A percentile compares a stretch with the other conserved stretches of the same genome.
These are phyloP conservation scores for Leucosticte australis DNA, from an alignment of 2,113 vertebrate species.

Conservation along the genomic window DNA sequence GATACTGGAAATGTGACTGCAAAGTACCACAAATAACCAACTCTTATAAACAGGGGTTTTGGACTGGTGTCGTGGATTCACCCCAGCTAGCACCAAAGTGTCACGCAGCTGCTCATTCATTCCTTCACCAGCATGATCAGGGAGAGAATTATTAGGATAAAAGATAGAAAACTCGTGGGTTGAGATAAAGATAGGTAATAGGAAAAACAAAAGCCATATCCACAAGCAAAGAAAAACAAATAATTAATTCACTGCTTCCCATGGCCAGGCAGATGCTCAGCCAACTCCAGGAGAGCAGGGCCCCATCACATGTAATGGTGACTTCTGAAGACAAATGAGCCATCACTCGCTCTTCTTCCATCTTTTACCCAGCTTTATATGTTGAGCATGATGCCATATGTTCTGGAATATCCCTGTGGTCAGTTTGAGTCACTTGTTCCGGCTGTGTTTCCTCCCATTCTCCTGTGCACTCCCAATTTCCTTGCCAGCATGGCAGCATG, in stretches of 20 bases:
- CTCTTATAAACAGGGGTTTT: background rate
- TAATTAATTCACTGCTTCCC: background rate
- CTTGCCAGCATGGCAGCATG: rapidly evolving
- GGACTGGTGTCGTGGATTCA: background rate
- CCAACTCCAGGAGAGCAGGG: background rate
- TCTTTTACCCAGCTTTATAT: background rate
- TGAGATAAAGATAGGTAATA: background rate
- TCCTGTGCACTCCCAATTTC: background rate
- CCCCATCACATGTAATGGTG: rapidly evolving
- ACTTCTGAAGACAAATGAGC: background rate
- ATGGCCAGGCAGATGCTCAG: too few relatives aligned
- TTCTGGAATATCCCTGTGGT: background rate
- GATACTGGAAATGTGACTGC: background rate
- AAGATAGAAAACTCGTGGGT: background rate
- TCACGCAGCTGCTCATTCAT: rapidly evolving
- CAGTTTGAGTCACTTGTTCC: background rate
- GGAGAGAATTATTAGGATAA: background rate
- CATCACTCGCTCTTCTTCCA: background rate
- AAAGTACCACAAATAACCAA: background rate
- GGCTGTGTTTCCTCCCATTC: background rate
- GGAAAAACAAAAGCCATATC: background rate
- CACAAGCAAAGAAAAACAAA: background rate
- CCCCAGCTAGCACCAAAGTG: background rate
- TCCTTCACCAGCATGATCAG: background rate
- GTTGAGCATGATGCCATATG: background rate